A percentile compares a stretch with the other conserved stretches of the same genome.
These are phyloP conservation scores for Myotis pilosus DNA, from an alignment of 2,797 vertebrate genomes.

Conservation along the genomic window DNA sequence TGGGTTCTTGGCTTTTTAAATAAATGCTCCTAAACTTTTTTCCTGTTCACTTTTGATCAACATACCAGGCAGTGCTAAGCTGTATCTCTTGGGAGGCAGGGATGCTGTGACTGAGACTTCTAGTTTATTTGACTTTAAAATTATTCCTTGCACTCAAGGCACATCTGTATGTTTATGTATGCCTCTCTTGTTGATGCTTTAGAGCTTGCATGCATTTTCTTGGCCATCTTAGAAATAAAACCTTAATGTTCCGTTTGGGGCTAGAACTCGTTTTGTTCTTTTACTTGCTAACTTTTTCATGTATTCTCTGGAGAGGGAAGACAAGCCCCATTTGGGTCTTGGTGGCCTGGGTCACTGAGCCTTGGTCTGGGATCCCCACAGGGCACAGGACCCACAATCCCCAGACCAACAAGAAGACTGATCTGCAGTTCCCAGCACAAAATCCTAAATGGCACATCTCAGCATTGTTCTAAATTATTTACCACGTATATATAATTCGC, in stretches of 20 bases:
- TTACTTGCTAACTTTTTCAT: background rate
- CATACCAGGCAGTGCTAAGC: background rate
- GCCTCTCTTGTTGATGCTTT: background rate
- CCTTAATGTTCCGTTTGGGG: background rate
- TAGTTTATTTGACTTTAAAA: background rate
- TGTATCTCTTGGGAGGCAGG: background rate
- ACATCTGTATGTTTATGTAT: background rate
- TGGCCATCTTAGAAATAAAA: background rate
- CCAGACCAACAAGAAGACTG: background rate
- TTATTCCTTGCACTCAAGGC: background rate
- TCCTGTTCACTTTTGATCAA: background rate
- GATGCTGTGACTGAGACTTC: too few species aligned
- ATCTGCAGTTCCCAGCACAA: background rate
- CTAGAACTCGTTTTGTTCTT: slow-evolving; percentile 19
- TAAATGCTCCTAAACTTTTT: background rate
- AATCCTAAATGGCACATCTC: background rate
- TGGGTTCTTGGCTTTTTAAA: background rate
- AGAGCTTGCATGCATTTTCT: background rate
- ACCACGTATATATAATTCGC: background rate
- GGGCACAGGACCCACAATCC: background rate
- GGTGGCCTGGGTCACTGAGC: background rate
- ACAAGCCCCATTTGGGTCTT: background rate
- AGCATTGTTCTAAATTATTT: background rate
- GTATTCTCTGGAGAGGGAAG: background rate
- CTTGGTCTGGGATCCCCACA: background rate